A percentile compares a stretch with the other conserved stretches of the same genome.
Conservation (phyloP, 1,140 invertebrate species). For the Nixonia krombeini region DNA sequence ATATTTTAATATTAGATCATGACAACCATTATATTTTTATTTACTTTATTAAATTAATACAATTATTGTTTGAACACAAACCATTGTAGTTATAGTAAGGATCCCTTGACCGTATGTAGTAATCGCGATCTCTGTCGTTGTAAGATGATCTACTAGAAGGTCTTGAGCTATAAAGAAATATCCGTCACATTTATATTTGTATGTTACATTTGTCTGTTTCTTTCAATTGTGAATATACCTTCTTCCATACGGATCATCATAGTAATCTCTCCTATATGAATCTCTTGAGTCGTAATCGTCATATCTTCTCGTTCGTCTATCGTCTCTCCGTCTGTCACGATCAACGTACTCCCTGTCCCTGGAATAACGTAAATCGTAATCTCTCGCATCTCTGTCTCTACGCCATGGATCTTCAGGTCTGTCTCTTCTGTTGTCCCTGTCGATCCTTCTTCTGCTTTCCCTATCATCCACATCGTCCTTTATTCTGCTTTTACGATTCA, state of each 20-base stretch:
- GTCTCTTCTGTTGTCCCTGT: conserved; percentile 58
- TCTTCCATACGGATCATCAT: conserved; percentile 69
- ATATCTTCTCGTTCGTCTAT: conserved; percentile 59
- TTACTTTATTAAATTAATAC: background rate
- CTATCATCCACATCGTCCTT: conserved; percentile 67
- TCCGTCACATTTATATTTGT: too few relatives aligned
- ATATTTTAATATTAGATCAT: background rate
- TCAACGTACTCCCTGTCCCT: conserved; percentile 61
- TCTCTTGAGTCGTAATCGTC: conserved; percentile 64
- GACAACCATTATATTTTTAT: too few relatives aligned
- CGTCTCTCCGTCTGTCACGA: conserved; percentile 61
- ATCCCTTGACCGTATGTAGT: conserved; percentile 62
- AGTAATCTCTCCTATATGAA: conserved; percentile 61
- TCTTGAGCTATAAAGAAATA: conserved; percentile 59
- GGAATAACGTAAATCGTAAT: conserved; percentile 59
- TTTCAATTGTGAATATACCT: conserved; percentile 57
- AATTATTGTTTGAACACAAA: too few relatives aligned
- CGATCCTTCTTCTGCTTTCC: conserved; percentile 58
- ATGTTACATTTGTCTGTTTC: too few relatives aligned
- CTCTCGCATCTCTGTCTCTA: conserved; percentile 53
- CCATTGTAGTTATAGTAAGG: conserved; percentile 67
- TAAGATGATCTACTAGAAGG: conserved; percentile 74
- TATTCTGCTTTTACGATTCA: conserved; percentile 59
- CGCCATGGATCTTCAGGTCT: conserved; percentile 55
- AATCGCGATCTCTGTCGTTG: conserved; percentile 71